Conservation (phyloP, 1,140 invertebrate species). For the Zaprionus camerounensis region DNA sequence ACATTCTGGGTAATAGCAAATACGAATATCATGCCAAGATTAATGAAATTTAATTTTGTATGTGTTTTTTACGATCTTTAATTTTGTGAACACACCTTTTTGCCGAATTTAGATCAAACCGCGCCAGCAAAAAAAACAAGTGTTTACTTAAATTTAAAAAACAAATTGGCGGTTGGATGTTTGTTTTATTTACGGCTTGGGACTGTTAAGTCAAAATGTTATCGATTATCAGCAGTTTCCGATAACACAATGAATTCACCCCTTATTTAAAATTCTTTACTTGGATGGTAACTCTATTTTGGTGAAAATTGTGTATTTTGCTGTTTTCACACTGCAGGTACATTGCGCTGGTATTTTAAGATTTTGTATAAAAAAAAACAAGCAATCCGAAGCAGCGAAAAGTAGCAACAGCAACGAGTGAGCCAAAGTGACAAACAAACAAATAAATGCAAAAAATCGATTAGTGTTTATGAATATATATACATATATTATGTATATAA, state of each 20-base stretch:
- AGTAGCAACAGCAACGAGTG: constrained; percentile 52
- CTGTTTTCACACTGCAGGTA: constrained; percentile 14
- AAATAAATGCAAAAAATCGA: constrained; percentile 68
- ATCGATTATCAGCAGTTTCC: constrained; percentile 14
- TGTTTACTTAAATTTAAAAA: background rate
- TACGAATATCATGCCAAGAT: background rate
- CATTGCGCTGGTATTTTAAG: constrained; percentile 49
- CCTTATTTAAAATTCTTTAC: background rate
- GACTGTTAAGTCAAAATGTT: background rate
- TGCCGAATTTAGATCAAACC: too few species aligned
- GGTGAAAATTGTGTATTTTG: constrained; percentile 12
- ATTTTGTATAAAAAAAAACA: constrained; percentile 41
- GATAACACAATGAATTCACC: background rate
- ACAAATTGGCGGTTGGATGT: background rate
- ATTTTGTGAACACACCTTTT: too few species aligned
- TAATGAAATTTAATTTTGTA: too few species aligned
- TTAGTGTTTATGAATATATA: constrained; percentile 37
- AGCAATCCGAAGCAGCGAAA: constrained; percentile 43
- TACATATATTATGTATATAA: constrained; percentile 7
- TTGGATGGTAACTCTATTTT: constrained; percentile 9
- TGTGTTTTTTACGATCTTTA: too few species aligned
- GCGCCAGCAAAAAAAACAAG: too few species aligned
- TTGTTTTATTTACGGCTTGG: constrained; percentile 2
- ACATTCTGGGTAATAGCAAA: background rate
- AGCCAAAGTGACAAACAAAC: constrained; percentile 52